phyloP scores from a whole-genome alignment of 2,797 vertebrate genomes.

The Clarias platycephalus region DNA sequence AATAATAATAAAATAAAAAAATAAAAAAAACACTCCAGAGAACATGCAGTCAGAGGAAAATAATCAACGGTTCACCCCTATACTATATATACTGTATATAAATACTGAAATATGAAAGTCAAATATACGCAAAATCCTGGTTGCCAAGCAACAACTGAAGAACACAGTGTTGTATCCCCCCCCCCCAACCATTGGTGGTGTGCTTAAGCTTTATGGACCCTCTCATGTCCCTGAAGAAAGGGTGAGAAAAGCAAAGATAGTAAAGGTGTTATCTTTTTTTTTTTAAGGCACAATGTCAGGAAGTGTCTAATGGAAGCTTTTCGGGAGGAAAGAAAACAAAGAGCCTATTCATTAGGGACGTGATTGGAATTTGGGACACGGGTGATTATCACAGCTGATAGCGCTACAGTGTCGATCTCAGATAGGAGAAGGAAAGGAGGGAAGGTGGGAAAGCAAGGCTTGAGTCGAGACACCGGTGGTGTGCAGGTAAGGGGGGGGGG shows the following conservation, averaged over 20 bases:
- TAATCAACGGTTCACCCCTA: neutral
- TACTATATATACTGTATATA: no score
- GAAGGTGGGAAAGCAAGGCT: neutral
- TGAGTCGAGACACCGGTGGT: neutral
- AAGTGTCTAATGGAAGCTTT: slow-evolving; percentile 53
- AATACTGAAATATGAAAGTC: neutral
- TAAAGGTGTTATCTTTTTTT: slow-evolving; percentile 27
- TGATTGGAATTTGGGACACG: slow-evolving; percentile 46
- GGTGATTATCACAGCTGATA: slow-evolving; percentile 52
- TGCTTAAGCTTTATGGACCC: neutral
- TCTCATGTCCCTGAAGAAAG: slow-evolving; percentile 5
- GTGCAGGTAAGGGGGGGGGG: neutral
- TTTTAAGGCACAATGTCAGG: slow-evolving; percentile 36
- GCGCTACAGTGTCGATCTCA: slow-evolving; percentile 34
- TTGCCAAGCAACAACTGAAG: slow-evolving; percentile 11
- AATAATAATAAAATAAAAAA: no score
- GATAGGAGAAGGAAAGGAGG: slow-evolving; percentile 1
- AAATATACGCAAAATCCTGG: neutral
- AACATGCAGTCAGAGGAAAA: neutral
- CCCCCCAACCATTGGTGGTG: neutral
- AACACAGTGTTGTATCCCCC: neutral
- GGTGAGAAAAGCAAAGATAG: slow-evolving; percentile 25
- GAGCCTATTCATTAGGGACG: slow-evolving; percentile 48
- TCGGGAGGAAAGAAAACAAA: slow-evolving; percentile 42
- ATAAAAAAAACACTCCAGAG: neutral